Base-by-base conservation (phyloP, 1,140 invertebrate species). In the Trichonephila clavipes region DNA sequence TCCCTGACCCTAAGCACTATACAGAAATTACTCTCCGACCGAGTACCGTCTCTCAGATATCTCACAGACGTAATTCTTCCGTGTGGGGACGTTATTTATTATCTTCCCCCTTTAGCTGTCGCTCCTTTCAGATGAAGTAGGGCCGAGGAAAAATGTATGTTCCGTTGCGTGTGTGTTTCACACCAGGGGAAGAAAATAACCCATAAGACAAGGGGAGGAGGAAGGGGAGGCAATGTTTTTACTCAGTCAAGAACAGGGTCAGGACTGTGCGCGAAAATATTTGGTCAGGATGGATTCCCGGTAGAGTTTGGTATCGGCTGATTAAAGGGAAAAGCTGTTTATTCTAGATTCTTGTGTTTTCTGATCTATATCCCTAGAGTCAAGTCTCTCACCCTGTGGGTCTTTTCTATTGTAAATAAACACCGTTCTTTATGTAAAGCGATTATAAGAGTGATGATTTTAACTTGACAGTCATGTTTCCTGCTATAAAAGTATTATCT, bases 71-170 rank as follows among this genome's bases (percentile, higher is more conserved):
- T 77, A 77, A 77, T 77, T 77, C 72, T 77, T 77, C 72, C 72
- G 72, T 77, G 72, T 34, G 72, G 72, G 72, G 72, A 77, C 72
- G 72, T 77, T 77, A 77, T 77, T 77, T 77, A 77, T 77, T 77
- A 77, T 77, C 72, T 77, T 14, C 66, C 34, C 18, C 72, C 24
- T 64, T 51, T 51, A 51, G 51, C 51, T 64, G 62, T 64, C 62
- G 19, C 21, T 64, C 12, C 34, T 28, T 28, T 77, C 72, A 69
- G 72, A 34, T 77, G 72, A 16, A 77, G 72, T 40, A 34, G 16
- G 28, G 72, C 24, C 16, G 34, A 40, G 28, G 72, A 77, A 77
- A 77, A 77, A 28, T 77, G 72, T 77, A 28, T 77, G 34, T 77
- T 77, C 28, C 72, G 18, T 77, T 18, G 72, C 72, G 72, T 77